Evolutionary conservation across 2,888 invertebrate species (phyloP), one percentile per base, ranked within the genome.

Genomic region (Corbicula japonica): DNA sequence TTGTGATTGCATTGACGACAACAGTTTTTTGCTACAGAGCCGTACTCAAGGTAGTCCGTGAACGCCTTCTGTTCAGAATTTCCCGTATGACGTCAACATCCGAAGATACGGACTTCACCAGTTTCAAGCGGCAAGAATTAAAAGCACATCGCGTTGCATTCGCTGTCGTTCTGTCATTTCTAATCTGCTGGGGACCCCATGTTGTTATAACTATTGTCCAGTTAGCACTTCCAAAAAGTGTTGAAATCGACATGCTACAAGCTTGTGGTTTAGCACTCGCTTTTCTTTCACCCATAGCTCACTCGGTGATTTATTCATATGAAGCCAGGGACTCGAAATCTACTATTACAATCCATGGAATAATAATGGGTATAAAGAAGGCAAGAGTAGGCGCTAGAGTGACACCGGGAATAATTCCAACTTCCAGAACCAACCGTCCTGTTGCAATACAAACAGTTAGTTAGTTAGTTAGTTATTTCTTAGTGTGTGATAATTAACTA

Each of bases 121-220:
- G n/a, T n/a, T 32, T 34, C 4, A 30, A 34, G 35, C 70, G 69
- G 15, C n/a, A n/a, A n/a, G 76, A 76, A 12, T n/a, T 60, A 12
- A 70, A 71, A 34, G 76, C 76, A 12, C 70, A 70, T n/a, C 63
- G 66, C n/a, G 52, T 76, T 8, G 65, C 76, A 15, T 58, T 65
- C 32, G 71, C 62, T 12, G 60, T 76, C 4, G 70, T 76, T 5
- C 26, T 71, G 32, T 71, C 70, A 35, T 76, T 76, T 41, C 32
- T 76, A 26, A 50, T 76, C 26, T 76, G 76, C 54, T 76, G 76
- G 76, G 76, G 70, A 34, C 76, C 76, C 5, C 76, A 76, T 35
- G 71, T 48, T 3, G 32, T 76, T 30, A 63, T 76, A 2, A 71
- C 76, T 0, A 18, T 76, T 12, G 35, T 77, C n/a, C 72, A 77